Percentiles rank a stretch among this genome's conserved stretches.
These are phyloP conservation scores for Daktulosphaira vitifoliae DNA, from an alignment of 1,140 invertebrate genomes.

Conservation along the genomic window DNA sequence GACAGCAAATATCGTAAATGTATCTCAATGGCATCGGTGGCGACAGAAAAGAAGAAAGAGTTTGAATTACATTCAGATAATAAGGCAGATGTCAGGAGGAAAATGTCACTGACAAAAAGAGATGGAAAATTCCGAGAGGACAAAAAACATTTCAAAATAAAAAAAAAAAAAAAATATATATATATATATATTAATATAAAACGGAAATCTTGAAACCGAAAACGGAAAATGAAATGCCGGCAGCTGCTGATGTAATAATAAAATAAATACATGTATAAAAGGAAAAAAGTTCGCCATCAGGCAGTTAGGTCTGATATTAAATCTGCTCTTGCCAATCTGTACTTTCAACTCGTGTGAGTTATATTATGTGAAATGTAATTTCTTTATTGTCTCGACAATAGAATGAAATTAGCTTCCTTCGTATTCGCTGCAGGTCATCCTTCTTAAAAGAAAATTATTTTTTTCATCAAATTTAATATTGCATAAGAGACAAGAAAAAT, in stretches of 20 bases:
- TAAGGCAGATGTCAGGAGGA: not conserved
- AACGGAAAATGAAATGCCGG: constrained; percentile 24
- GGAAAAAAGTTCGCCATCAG: constrained; percentile 16
- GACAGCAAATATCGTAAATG: not conserved
- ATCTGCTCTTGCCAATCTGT: not conserved
- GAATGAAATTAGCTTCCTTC: constrained; percentile 23
- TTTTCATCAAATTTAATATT: no score
- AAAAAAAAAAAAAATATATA: constrained; percentile 1
- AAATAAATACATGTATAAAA: constrained; percentile 8
- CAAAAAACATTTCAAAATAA: not conserved
- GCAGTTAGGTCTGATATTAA: constrained; percentile 26
- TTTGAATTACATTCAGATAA: constrained; percentile 16
- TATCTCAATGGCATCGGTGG: not conserved
- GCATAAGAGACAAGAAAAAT: no score
- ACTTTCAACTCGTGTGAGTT: constrained; percentile 4
- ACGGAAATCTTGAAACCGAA: not conserved
- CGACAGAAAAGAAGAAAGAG: not conserved
- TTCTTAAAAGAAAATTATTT: no score
- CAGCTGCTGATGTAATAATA: constrained; percentile 32
- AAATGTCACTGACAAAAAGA: constrained; percentile 2
- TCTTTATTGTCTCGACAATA: constrained; percentile 8
- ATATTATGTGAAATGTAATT: constrained; percentile 28
- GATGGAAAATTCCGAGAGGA: not conserved
- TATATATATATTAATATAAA: not conserved
- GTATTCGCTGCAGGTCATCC: not conserved